Base-by-base conservation (phyloP, 1,140 invertebrate genomes). In the Drosophila equinoxialis region DNA sequence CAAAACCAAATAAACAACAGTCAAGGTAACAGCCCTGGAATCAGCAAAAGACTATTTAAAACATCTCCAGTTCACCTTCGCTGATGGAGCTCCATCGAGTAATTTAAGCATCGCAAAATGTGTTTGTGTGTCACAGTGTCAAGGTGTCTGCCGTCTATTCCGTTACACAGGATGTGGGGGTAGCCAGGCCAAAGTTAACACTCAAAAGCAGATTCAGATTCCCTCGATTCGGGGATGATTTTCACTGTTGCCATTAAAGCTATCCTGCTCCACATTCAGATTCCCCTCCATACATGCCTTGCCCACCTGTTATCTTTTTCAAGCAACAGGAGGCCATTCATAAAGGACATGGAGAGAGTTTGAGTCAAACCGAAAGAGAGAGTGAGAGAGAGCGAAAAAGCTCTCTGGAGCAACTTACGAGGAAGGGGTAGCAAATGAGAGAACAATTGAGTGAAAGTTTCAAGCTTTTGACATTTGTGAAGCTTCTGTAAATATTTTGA, bases 281-380 rank as follows among this genome's bases (percentile, higher is more conserved):
- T 60, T 72, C 61, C 42, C 67, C 35, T 5, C 41, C 1, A 33
- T 20, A 45, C 37, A 11, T 74, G 73, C 80, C 79, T 87, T 89
- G 66, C 84, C 45, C 84, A 87, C 84, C 84, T 87, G 84, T 87
- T 87, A 87, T 87, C 55, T 65, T 54, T 39, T 68, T 73, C 71
- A 72, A 84, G 84, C 84, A 87, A 87, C 84, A 87, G 84, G 83
- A 87, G 81, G 84, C 84, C 84, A 87, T 87, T 87, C 84, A 87
- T 87, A 81, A 84, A 69, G 68, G 26, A 73, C 61, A 61, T 20
- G 42, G 1, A 13, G n/a, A 26, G 10, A 11, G n/a, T 30, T 41
- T 26, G 61, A 76, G 59, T 20, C 59, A 67, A 67, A 68, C 64
- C 71, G 81, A 63, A n/a, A 14, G 20, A 17, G 14, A 39, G 33